Conservation (phyloP, 2,888 invertebrate species). For the Thymelicus lineola region DNA sequence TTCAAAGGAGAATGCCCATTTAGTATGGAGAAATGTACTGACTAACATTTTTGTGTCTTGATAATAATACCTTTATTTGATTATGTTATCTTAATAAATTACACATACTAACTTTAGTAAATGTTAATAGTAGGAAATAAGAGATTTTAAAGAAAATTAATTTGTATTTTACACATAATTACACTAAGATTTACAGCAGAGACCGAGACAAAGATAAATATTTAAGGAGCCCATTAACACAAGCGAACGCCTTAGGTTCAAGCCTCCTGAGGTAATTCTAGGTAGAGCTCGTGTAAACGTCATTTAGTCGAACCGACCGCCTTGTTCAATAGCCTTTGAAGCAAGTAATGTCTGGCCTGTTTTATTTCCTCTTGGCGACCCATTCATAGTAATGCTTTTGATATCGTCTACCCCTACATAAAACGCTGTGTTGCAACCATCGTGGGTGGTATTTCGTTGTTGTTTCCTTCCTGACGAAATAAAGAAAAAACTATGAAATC, state of each 20-base stretch:
- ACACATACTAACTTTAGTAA: too few relatives aligned
- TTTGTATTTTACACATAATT: not conserved
- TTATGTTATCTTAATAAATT: too few relatives aligned
- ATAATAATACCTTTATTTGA: too few relatives aligned
- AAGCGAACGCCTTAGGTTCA: not conserved
- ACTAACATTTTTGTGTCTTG: too few relatives aligned
- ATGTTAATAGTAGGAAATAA: too few relatives aligned
- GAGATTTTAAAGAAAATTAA: too few relatives aligned
- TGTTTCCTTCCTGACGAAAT: conserved; percentile 64
- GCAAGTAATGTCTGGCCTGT: conserved; percentile 22
- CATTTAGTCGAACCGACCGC: conserved; percentile 20
- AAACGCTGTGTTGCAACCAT: conserved; percentile 52
- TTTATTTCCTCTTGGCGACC: conserved; percentile 25
- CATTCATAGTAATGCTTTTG: conserved; percentile 28
- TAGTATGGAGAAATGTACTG: too few relatives aligned
- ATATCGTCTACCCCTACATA: conserved; percentile 25
- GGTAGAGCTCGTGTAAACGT: conserved; percentile 22
- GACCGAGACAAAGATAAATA: not conserved
- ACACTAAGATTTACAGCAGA: not conserved
- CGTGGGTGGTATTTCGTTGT: conserved; percentile 79
- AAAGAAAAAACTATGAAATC: conserved; percentile 70
- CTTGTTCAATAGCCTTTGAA: conserved; percentile 21
- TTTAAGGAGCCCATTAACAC: conserved; percentile 3
- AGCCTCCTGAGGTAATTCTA: conserved; percentile 12
- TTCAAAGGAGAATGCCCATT: too few relatives aligned